phyloP scores from a whole-genome alignment of 1,140 invertebrate genomes.

The Drepana arcuata region DNA sequence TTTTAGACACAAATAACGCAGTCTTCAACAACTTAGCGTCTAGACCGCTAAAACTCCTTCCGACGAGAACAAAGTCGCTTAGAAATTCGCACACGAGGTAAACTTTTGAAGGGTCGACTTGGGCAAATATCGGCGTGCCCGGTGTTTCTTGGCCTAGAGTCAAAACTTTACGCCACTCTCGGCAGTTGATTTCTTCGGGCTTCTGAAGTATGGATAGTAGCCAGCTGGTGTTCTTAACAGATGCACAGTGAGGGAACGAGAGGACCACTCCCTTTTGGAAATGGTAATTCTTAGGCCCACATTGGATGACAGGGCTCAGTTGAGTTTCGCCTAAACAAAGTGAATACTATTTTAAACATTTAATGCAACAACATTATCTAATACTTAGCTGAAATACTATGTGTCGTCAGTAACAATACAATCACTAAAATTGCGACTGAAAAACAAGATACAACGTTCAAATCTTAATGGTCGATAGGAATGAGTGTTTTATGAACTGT shows the following conservation, averaged over 20 bases:
- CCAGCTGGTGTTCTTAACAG: conserved; percentile 82
- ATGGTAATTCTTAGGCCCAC: conserved; percentile 83
- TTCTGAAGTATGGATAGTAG: conserved; percentile 83
- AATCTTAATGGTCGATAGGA: no score
- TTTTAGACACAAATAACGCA: conserved; percentile 85
- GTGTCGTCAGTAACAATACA: no score
- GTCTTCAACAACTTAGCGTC: conserved; percentile 84
- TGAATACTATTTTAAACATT: no score
- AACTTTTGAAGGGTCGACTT: conserved; percentile 88
- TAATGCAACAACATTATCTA: no score
- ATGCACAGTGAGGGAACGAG: conserved; percentile 92
- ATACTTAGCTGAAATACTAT: no score
- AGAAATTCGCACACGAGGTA: conserved; percentile 92
- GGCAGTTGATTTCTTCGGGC: conserved; percentile 71
- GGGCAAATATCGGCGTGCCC: conserved; percentile 93
- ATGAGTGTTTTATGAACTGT: no score
- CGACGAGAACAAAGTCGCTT: conserved; percentile 89
- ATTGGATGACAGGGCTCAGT: conserved; percentile 90
- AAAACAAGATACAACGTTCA: no score
- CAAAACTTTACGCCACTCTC: conserved; percentile 82
- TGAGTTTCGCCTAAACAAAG: conserved; percentile 76
- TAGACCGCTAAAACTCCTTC: conserved; percentile 78
- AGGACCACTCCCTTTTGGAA: conserved; percentile 92
- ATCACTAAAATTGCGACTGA: no score
- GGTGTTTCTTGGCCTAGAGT: conserved; percentile 95